Evolutionary conservation across 2,797 vertebrate genomes (phyloP).

Genomic region (Pseudotriccus pelzelni): DNA sequence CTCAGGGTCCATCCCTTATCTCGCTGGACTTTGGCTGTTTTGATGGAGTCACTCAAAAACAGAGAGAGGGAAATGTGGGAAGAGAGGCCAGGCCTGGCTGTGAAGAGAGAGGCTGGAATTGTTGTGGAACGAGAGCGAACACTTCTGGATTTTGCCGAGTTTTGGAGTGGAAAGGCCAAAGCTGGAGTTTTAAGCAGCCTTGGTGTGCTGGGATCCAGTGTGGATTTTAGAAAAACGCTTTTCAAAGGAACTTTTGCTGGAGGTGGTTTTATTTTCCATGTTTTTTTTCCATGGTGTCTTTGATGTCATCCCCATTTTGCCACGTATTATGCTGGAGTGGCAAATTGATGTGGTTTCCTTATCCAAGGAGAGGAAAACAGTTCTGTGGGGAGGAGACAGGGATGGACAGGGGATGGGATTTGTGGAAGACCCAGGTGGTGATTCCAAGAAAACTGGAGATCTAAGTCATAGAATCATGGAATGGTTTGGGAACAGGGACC

Average conservation of each 20-base stretch:
- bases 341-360: background rate
- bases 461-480: background rate
- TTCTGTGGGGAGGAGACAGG: background rate
- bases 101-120: accelerated
- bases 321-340: accelerated
- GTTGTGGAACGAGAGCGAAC: background rate
- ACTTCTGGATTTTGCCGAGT: accelerated
- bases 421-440: background rate
- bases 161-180: background rate
- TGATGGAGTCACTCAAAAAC: background rate
- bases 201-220: accelerated
- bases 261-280: background rate
- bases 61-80: background rate
- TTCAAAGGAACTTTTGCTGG: background rate
- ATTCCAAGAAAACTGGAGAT: background rate
- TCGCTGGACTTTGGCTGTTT: constrained; percentile 14
- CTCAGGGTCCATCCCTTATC: background rate
- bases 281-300: background rate
- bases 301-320: background rate
- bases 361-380: background rate
- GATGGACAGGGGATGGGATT: background rate
- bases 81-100: background rate
- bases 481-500: background rate
- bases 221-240: background rate
- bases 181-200: background rate